phyloP scores from a whole-genome alignment of 2,888 invertebrate genomes.

The Lycia hirtaria region DNA sequence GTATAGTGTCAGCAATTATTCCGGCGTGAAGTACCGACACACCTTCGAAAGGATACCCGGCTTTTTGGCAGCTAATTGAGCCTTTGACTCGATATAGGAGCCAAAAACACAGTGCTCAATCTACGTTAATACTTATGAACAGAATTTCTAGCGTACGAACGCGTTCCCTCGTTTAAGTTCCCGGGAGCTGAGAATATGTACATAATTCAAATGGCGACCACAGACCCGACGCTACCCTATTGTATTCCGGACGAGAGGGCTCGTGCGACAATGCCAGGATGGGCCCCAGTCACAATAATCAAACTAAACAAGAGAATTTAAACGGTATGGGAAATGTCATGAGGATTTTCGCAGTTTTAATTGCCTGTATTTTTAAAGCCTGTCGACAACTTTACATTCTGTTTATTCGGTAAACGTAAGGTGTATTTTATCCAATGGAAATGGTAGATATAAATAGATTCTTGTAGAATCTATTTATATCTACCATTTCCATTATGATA shows the following conservation, averaged over 20 bases:
- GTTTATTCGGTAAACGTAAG: not conserved
- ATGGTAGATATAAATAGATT: too few species aligned
- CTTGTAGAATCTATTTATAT: too few species aligned
- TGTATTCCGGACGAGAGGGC: constrained; percentile 7
- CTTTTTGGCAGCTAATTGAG: too few species aligned
- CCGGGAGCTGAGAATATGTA: constrained; percentile 1
- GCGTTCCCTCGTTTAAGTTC: constrained; percentile 4
- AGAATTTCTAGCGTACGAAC: too few species aligned
- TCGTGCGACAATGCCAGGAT: constrained; percentile 7
- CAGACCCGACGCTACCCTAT: constrained; percentile 5
- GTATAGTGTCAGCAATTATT: too few species aligned
- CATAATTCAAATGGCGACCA: constrained; percentile 29
- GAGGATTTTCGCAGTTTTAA: constrained; percentile 4
- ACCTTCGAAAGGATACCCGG: too few species aligned
- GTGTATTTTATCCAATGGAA: too few species aligned
- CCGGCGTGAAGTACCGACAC: too few species aligned
- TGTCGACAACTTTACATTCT: not conserved
- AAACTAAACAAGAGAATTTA: constrained; percentile 21
- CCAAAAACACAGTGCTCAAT: too few species aligned
- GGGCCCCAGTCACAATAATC: constrained; percentile 8
- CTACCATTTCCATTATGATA: too few species aligned
- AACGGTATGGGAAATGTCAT: not conserved
- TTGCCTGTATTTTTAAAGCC: not conserved
- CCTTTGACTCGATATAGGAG: too few species aligned
- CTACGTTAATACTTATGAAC: too few species aligned